Base-by-base conservation (phyloP, 2,888 invertebrate genomes). In the Physocephala rufipes region DNA sequence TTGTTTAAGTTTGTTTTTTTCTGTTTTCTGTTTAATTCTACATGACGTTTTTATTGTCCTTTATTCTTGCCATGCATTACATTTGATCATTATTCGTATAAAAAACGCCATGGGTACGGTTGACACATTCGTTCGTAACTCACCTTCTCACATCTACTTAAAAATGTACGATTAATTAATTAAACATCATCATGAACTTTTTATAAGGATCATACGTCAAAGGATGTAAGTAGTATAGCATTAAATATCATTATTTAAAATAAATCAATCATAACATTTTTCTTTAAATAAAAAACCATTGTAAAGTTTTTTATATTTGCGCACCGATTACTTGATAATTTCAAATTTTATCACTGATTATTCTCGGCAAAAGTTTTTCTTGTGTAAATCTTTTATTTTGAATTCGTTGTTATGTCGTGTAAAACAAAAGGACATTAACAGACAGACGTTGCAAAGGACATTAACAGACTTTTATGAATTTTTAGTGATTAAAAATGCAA, bases 171-270 rank as follows among this genome's bases (percentile, higher is more conserved):
- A 68, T 47, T 24, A 1, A 62, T 24, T n/a, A 53, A 30, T 45
- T 68, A 62, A 62, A 49, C 3, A 68, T 21, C 68, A 36, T 36
- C 36, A 36, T 36, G 36, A 30, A 68, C 24, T 61, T 62, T 70
- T 71, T 71, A 74, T 70, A 80, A 85, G 84, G 84, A 84, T 79
- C 81, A 81, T 79, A 78, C 79, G 80, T 75, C 78, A 72, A 85
- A 85, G 83, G 84, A 84, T 80, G 84, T 84, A 84, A 84, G 84
- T 84, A 84, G 82, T 77, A 72, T 78, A 62, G 64, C 67, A n/a
- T n/a, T n/a, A n/a, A n/a, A 47, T 15, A 66, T 7, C 55, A 36
- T 36, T 36, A 36, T 36, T 36, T 36, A 36, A 66, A n/a, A 47
- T 51, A 19, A 12, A n/a, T 26, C 28, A 28, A 12, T 19, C 12